Evolutionary conservation across 2,797 vertebrate genomes (phyloP), one percentile per base, ranked within the genome.

Genomic region (Coreius guichenoti): DNA sequence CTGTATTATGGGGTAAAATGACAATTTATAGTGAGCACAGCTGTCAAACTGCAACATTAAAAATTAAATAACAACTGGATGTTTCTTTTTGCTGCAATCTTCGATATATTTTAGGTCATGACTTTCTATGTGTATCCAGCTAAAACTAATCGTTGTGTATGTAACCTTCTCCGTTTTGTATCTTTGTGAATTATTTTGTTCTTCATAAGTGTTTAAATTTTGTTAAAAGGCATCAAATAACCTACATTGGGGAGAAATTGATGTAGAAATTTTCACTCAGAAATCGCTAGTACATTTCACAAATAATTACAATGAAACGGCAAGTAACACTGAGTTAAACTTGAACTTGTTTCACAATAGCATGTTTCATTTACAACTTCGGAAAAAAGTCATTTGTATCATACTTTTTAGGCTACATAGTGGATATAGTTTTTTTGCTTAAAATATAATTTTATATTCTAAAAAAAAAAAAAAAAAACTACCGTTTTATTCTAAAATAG

Each of bases 381-480:
- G 0, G 0, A 17, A 16, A 49, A 16, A 47, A 9, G 4, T 16
- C n/a, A n/a, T 5, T 3, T 3, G 1, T 5, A 49, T 49, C 47
- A 49, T 49, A 49, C 47, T 16, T 49, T 49, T 49, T 49, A 36
- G 33, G 33, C 8, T 39, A 39, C 8, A 45, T 12, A 12, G 45
- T 47, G 45, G 45, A 47, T 13, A 9, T 58, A n/a, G 19, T 7
- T 54, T 19, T 58, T 11, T 63, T 6, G 14, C n/a, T 63, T 63
- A 6, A 63, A 61, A 61, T 45, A 11, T 1, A 2, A 61, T 13
- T 63, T 63, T 13, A 14, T 5, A 14, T 26, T 16, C 5, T 14
- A 29, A 63, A 29, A 29, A 14, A 14, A 1, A 12, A n/a, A n/a
- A n/a, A n/a, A n/a, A n/a, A n/a, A n/a, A n/a, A n/a, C n/a, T n/a